Evolutionary conservation across 2,797 vertebrate genomes (phyloP).

Genomic region (Parauchenoglanis ngamensis): DNA sequence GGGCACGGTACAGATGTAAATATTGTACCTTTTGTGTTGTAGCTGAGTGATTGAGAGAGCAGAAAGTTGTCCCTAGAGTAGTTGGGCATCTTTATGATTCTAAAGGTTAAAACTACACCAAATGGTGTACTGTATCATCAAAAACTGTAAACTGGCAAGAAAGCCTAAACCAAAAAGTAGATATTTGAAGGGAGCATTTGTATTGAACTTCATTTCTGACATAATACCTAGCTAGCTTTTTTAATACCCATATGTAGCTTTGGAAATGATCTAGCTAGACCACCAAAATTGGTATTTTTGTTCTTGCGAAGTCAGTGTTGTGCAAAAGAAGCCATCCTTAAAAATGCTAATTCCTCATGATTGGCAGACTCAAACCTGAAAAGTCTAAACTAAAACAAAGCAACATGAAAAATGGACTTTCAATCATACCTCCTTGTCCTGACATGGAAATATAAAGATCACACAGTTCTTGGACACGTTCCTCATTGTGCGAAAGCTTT

Average conservation of each 20-base stretch:
- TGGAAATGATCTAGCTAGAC: constrained; percentile 19
- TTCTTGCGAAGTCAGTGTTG: constrained; percentile 22
- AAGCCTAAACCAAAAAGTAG: constrained; percentile 52
- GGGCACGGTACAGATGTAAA: constrained; percentile 33
- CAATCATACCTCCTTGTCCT: constrained; percentile 41
- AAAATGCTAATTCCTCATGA: constrained; percentile 43
- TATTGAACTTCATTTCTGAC: constrained; percentile 1
- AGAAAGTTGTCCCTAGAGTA: constrained; percentile 9
- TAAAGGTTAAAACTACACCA: constrained; percentile 38
- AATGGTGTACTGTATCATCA: constrained; percentile 22
- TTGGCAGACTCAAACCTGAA: constrained; percentile 45
- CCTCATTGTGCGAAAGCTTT: constrained; percentile 44
- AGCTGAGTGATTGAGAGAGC: constrained; percentile 18
- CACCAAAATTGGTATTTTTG: constrained; percentile 26
- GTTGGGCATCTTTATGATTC: constrained; percentile 6
- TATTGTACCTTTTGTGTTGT: constrained; percentile 51
- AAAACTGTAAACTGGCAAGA: constrained; percentile 1
- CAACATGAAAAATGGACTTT: constrained; percentile 51
- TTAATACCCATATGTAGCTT: not conserved
- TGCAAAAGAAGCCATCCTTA: not conserved
- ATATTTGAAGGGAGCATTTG: constrained; percentile 25
- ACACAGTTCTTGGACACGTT: not conserved
- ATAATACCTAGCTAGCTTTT: constrained; percentile 8
- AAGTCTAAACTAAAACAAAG: constrained; percentile 48
- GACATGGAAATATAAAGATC: constrained; percentile 37